Conservation (phyloP, 2,797 vertebrate species). For the Acanthurus tractus region DNA sequence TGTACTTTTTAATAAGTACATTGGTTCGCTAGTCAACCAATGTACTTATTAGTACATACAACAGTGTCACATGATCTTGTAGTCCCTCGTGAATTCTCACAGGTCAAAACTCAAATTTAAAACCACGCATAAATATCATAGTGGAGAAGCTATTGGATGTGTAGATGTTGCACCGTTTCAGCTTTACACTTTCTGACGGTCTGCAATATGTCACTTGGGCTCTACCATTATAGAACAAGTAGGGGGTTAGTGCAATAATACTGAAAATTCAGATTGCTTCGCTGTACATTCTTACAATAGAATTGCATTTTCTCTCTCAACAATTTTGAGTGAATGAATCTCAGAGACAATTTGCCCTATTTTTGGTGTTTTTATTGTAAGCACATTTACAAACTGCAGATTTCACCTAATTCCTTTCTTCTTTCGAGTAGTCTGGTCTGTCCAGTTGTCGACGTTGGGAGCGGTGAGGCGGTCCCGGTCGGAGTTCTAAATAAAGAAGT, state of each 20-base stretch:
- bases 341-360: accelerated
- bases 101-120: not conserved
- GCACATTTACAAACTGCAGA: accelerated
- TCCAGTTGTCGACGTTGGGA: conserved; percentile 65
- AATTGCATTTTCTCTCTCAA: accelerated
- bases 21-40: no score
- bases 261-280: not conserved
- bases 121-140: not conserved
- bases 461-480: conserved; percentile 47
- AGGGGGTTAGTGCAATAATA: not conserved
- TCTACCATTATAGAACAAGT: conserved; percentile 63
- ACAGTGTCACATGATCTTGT: no score
- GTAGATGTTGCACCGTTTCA: accelerated
- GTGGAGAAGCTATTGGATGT: not conserved
- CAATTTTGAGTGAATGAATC: accelerated
- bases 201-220: not conserved
- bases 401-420: conserved; percentile 17
- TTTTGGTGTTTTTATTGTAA: accelerated
- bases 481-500: conserved; percentile 27
- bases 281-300: accelerated
- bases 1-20: no score
- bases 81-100: no score
- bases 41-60: no score
- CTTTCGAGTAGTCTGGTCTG: conserved; percentile 56
- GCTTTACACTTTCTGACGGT: not conserved